A percentile compares a stretch with the other conserved stretches of the same genome.
Evolutionary conservation across 2,888 invertebrate species (phyloP).

Genomic region (Trichogramma evanescens): DNA sequence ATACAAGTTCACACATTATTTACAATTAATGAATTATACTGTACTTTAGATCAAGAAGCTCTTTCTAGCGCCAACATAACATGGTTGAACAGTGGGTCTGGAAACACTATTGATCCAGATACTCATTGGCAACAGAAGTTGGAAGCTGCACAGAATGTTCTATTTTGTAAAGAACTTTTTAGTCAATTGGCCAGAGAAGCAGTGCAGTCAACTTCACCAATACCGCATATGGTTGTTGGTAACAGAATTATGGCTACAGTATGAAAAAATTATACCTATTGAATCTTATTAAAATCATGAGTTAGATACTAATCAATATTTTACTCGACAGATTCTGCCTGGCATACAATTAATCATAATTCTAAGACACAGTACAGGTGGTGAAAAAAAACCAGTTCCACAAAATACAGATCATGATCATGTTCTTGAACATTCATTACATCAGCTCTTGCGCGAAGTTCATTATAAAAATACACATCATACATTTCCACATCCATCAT

Average conservation of each 20-base stretch:
- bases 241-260: constrained; percentile 95
- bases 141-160: constrained; percentile 94
- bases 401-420: constrained; percentile 79
- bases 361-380: constrained; percentile 75
- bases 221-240: constrained; percentile 94
- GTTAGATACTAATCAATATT: constrained; percentile 10
- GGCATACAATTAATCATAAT: constrained; percentile 89
- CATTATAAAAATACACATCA: constrained; percentile 89
- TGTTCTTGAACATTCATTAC: constrained; percentile 92
- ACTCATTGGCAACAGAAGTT: constrained; percentile 91
- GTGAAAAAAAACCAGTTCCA: constrained; percentile 52
- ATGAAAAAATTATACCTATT: constrained; percentile 23
- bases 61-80: constrained; percentile 78
- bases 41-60: constrained; percentile 74
- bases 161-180: constrained; percentile 94
- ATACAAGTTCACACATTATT: background rate
- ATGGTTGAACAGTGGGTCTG: constrained; percentile 66
- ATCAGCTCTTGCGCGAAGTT: constrained; percentile 85
- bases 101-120: constrained; percentile 63
- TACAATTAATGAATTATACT: background rate
- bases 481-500: constrained; percentile 91
- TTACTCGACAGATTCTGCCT: constrained; percentile 64
- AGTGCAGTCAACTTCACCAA: constrained; percentile 84
- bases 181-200: constrained; percentile 91
- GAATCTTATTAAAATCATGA: background rate